Base-by-base conservation (phyloP, 35 echinoderm and acorn worm species). In the Hemicentrotus pulcherrimus region DNA sequence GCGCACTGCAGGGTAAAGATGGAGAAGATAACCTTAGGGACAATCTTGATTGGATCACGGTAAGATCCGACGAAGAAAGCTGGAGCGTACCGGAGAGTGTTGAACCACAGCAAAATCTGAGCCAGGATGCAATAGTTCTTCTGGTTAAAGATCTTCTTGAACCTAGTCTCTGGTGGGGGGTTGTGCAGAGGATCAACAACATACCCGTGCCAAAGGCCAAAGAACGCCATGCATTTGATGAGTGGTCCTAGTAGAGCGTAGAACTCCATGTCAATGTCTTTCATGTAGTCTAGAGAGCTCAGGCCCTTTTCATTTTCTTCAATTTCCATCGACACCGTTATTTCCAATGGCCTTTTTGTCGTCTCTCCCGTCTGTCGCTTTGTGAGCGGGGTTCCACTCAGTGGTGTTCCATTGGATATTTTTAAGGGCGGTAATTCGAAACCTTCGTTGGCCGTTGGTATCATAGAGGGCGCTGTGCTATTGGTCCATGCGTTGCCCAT, bases 1-100 rank as follows among this genome's bases (percentile, higher is more conserved):
- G 97, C 94, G 92, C 96, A 96, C 91, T 98, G 97, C 28, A 98
- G 52, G 70, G 95, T 46, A 61, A 98, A 97, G 28, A 86, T 46
- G 3, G 59, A 12, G 71, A 96, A 98, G 19, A 98, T 98, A 8
- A 98, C 92, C 86, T 98, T 98, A 60, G 97, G 95, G 94, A 96
- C 97, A 1, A 98, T 94, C 31, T 95, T 61, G 3, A 71, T 71
- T 28, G 96, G 92, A 47, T 94, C 95, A 19, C 96, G 33, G 28
- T 91, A 92, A 4, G 96, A 32, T 16, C 97, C 97, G 9, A 96
- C 52, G 46, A 97, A 95, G 85, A 98, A 98, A 2, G 96, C 46
- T 4, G 97, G 97, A 30, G 97, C 32, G 58, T 95, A 98, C 19
- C 97, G 96, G 45, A 98, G 32, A 28, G 95, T 91, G 60, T 98